A percentile compares a stretch with the other conserved stretches of the same genome.
These are phyloP conservation scores for Augochlora pura DNA, from an alignment of 1,140 invertebrate genomes.

Conservation along the genomic window DNA sequence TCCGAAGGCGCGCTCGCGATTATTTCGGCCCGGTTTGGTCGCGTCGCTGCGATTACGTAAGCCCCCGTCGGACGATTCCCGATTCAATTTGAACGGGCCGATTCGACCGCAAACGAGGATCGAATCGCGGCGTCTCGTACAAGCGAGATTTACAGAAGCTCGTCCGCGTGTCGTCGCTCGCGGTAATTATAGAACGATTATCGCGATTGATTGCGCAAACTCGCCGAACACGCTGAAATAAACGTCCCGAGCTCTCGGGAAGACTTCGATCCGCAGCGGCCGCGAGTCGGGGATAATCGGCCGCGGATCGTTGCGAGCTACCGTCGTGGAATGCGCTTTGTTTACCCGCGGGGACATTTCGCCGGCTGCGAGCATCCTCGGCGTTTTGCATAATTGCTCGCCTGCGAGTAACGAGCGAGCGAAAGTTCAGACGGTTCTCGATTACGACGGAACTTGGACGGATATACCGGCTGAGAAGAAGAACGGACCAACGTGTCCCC, in stretches of 20 bases:
- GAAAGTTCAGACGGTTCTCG: no score
- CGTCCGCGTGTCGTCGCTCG: not conserved
- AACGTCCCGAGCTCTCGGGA: no score
- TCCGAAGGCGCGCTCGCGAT: not conserved
- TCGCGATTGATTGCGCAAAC: conserved; percentile 27
- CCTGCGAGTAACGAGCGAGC: not conserved
- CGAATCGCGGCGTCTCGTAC: not conserved
- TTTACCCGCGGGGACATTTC: conserved; percentile 10
- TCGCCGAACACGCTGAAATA: not conserved
- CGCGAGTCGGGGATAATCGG: conserved; percentile 32
- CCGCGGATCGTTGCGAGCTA: conserved; percentile 39
- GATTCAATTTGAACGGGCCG: not conserved
- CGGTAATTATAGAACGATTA: not conserved
- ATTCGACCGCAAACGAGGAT: not conserved
- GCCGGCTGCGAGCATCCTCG: not conserved
- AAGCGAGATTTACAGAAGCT: no score
- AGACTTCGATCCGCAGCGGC: not conserved
- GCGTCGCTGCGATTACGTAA: conserved; percentile 23
- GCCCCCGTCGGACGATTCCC: not conserved
- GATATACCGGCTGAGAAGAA: no score
- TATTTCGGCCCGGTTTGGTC: not conserved
- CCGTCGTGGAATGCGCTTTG: conserved; percentile 26
- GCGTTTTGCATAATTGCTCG: conserved; percentile 10
- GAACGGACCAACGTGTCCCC: no score
- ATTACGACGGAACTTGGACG: no score